phyloP scores from a whole-genome alignment of 2,888 invertebrate genomes.

The Melieria picta region DNA sequence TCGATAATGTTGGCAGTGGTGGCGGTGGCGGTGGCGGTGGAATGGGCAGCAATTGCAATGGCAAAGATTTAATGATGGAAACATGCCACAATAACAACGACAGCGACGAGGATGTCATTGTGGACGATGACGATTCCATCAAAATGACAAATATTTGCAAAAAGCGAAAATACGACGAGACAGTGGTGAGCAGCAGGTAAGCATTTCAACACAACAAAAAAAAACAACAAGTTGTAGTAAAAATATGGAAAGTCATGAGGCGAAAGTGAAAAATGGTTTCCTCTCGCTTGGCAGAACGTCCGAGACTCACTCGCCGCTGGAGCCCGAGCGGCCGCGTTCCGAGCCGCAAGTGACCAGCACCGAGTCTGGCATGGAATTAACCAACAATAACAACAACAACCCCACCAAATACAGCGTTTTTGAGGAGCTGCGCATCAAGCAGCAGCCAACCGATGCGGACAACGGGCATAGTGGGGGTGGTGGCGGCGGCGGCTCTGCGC shows the following conservation, averaged over 20 bases:
- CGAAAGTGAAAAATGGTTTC: not conserved
- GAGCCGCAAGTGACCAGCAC: constrained; percentile 65
- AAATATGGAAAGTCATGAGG: not conserved
- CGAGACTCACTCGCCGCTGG: constrained; percentile 57
- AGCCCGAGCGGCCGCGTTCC: constrained; percentile 62
- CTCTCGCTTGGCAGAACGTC: constrained; percentile 46
- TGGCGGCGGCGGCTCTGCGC: constrained; percentile 8
- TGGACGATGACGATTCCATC: constrained; percentile 64
- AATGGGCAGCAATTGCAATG: constrained; percentile 43
- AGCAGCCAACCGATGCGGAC: constrained; percentile 43
- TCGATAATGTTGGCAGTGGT: constrained; percentile 44
- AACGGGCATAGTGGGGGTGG: constrained; percentile 23
- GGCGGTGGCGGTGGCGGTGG: constrained; percentile 54
- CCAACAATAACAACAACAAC: constrained; percentile 59
- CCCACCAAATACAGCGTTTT: constrained; percentile 65
- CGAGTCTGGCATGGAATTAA: constrained; percentile 59
- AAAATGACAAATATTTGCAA: constrained; percentile 51
- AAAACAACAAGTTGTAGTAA: not conserved
- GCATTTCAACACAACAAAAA: constrained; percentile 4
- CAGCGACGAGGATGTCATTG: constrained; percentile 66
- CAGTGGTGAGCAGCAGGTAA: constrained; percentile 58
- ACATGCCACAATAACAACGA: constrained; percentile 65
- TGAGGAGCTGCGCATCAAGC: constrained; percentile 69
- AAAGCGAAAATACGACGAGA: constrained; percentile 62
- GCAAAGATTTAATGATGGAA: constrained; percentile 58